These are phyloP conservation scores for Gymnobelideus leadbeateri DNA, from an alignment of 2,113 vertebrate genomes.

Conservation along the genomic window DNA sequence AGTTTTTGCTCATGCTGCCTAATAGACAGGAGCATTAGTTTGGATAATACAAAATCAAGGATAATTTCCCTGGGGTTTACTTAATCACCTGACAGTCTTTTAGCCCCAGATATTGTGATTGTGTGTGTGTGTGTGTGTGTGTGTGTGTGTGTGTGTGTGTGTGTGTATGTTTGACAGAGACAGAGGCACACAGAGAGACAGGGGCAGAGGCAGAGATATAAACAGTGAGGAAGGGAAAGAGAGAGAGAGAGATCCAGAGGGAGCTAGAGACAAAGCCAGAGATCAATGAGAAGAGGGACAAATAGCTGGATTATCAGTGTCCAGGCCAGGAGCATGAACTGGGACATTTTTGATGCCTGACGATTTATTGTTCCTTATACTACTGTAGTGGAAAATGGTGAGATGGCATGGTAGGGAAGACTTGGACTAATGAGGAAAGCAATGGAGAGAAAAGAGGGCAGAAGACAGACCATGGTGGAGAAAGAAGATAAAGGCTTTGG, in stretches of 20 bases:
- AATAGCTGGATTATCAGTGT: neutral
- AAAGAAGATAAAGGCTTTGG: neutral
- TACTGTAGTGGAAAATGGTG: neutral
- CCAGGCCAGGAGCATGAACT: neutral
- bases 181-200: no score
- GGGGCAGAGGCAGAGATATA: neutral
- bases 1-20: neutral
- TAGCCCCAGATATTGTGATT: neutral
- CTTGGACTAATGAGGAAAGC: neutral
- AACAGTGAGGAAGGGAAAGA: neutral
- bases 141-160: no score
- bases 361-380: neutral
- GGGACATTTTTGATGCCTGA: neutral
- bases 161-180: no score
- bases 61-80: conserved; percentile 16
- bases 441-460: neutral
- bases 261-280: neutral
- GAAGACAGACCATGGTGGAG: neutral
- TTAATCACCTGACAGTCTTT: conserved; percentile 24
- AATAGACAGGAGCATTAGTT: neutral
- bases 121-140: neutral
- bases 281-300: neutral
- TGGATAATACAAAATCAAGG: neutral
- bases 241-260: neutral
- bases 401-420: neutral